Evolutionary conservation across 2,113 vertebrate species (phyloP), one percentile per base, ranked within the genome.

Genomic region (human (Homo sapiens)): DNA sequence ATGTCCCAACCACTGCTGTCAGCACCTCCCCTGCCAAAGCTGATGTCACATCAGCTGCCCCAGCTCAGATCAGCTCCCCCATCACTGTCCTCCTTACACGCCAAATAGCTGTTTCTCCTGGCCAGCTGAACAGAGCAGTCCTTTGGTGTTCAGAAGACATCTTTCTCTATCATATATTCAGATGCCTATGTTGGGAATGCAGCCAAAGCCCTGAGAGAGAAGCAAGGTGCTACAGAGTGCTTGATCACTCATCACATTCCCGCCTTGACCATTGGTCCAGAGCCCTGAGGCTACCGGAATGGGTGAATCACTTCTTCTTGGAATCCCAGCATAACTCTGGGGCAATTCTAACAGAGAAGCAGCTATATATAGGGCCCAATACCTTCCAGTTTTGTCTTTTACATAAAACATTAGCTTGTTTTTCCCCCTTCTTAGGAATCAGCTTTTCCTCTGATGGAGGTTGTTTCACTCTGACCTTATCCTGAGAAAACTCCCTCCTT

Each of bases 1-100:
- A 66, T 66, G 55, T 78, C 93, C 95, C 96, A 95, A 52, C 85
- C 82, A 32, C 57, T 95, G 93, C 89, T 97, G 89, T 97, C 96
- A 98, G 97, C 97, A 86, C 97, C 97, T 98, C 57, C 40, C 45
- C 82, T 95, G 95, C 92, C 97, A 96, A 90, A 70, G 93, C 64
- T 94, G 96, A 93, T 85, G 97, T 96, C 93, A 91, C 75, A 64
- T 91, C 85, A 96, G 90, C 93, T 93, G 95, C 72, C 79, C 78
- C 57, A 43, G 84, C 68, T 89, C 48, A 23, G 82, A 75, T 95
- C 94, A 85, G 87, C 84, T 93, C 76, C 85, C 75, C 75, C 35
- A 32, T 72, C 5, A 0, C 88, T 72, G 50, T 48, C 93, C 78
- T 87, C 90, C 84, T 90, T 72, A 23, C 11, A 38, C 59, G 78